Evolutionary conservation across 1,140 invertebrate species (phyloP).

Genomic region (Parasteatoda tepidariorum): DNA sequence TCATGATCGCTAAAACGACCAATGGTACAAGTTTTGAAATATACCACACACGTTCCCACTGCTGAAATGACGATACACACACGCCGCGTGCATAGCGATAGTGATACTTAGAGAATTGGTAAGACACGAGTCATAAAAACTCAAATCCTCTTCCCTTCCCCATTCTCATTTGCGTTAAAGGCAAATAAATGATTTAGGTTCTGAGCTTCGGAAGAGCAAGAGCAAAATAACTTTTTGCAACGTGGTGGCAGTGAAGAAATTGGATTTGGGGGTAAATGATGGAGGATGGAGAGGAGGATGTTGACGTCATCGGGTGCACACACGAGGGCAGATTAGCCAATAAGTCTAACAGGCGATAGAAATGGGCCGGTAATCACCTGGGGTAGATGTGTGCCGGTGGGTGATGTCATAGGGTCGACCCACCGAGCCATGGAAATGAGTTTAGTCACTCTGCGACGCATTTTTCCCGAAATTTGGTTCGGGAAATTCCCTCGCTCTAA

Average conservation of each 20-base stretch:
- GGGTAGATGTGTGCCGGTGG: constrained; percentile 34
- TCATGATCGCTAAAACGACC: too few species aligned
- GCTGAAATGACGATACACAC: neutral
- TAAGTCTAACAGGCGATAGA: constrained; percentile 51
- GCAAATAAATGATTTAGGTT: constrained; percentile 1
- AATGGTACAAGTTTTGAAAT: too few species aligned
- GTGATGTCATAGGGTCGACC: constrained; percentile 58
- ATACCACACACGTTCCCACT: neutral
- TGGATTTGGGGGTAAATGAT: constrained; percentile 28
- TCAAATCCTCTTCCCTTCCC: neutral
- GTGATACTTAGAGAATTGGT: constrained; percentile 17
- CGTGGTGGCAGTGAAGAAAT: constrained; percentile 14
- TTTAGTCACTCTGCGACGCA: constrained; percentile 46
- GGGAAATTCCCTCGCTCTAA: too few species aligned
- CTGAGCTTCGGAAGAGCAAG: neutral
- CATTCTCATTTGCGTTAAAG: constrained; percentile 13
- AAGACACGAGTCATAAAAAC: constrained; percentile 28
- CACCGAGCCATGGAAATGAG: constrained; percentile 53
- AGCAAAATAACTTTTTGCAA: neutral
- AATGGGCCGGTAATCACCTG: constrained; percentile 59
- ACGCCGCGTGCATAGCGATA: constrained; percentile 11
- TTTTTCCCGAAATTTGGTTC: neutral
- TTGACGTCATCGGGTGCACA: constrained; percentile 18
- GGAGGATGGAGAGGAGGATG: constrained; percentile 19
- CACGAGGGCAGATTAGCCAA: constrained; percentile 51